Base-by-base conservation (phyloP, 2,113 vertebrate species). In the Plectropomus leopardus region DNA sequence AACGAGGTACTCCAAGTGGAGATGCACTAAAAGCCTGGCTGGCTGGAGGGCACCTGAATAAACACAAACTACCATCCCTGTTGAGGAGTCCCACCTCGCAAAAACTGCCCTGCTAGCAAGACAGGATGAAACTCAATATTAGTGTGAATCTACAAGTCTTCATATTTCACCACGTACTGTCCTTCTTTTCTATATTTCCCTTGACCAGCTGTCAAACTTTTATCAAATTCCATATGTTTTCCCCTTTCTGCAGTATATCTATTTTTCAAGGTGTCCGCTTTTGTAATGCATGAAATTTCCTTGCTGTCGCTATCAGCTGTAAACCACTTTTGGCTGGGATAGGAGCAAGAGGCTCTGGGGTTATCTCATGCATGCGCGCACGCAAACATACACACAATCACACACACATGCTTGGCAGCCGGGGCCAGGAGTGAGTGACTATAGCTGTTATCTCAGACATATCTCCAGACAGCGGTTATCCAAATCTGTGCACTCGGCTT, bases 391-490 rank as follows among this genome's bases (percentile, higher is more conserved):
- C 40, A 64, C 60, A 86, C 75, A 68, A 69, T 54, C 50, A 51
- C 73, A 83, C 80, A 77, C 78, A 64, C 71, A 40, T 7, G 58
- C 77, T 76, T 69, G 69, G 77, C 79, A 87, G 83, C 76, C 65
- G 72, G 72, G 63, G 76, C 84, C 70, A 83, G 82, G 78, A 90
- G 67, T 86, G 83, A 91, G 85, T 88, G 90, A 90, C 85, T 85
- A 77, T 83, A 77, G 84, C 67, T 42, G 74, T 86, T 92, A 91
- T 92, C 92, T 63, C 86, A 82, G 84, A 91, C 91, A 92, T 68
- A 93, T 93, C 89, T 93, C 91, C 86, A 93, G 92, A 93, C 92
- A 90, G 91, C 73, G 78, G 83, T 91, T 93, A 93, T 89, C 92
- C 89, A 91, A 92, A 91, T 93, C 85, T 86, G 89, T 92, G 86